A percentile compares a stretch with the other conserved stretches of the same genome.
phyloP scores from a whole-genome alignment of 2,113 vertebrate species.

The Acinonyx jubatus region DNA sequence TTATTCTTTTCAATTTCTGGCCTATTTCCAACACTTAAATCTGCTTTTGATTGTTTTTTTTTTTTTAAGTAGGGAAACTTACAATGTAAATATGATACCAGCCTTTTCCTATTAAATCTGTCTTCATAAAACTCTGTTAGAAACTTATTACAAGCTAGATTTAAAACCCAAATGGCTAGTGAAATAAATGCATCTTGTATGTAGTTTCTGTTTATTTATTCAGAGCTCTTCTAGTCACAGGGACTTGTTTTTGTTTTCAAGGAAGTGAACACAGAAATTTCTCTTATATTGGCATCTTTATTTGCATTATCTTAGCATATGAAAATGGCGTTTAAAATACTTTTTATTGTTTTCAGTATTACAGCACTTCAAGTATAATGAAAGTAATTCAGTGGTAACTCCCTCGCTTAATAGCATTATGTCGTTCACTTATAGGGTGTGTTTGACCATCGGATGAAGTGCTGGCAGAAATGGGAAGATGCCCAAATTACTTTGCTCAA shows the following conservation, averaged over 20 bases:
- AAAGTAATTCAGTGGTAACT: conserved; percentile 2
- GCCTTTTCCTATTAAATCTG: conserved; percentile 6
- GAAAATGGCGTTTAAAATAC: conserved; percentile 18
- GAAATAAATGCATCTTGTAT: conserved; percentile 20
- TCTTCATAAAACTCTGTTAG: neutral
- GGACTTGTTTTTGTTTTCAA: conserved; percentile 13
- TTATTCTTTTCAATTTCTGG: neutral
- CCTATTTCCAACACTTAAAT: neutral
- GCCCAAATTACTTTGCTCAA: conserved; percentile 95
- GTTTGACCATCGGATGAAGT: conserved; percentile 97
- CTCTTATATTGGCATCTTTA: neutral
- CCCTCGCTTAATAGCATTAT: neutral
- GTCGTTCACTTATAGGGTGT: conserved; percentile 87
- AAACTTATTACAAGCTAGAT: neutral
- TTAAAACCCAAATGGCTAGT: conserved; percentile 5
- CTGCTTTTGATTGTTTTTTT: conserved; percentile 30
- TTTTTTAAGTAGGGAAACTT: neutral
- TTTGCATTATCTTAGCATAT: conserved; percentile 8
- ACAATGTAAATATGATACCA: neutral
- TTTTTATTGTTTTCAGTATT: conserved; percentile 19
- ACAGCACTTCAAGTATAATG: neutral
- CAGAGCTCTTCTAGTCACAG: neutral
- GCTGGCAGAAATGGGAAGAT: conserved; percentile 99
- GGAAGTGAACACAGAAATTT: neutral
- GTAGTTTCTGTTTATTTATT: conserved; percentile 4